These are phyloP conservation scores for Taenaris catops DNA, from an alignment of 2,888 invertebrate genomes.

Conservation along the genomic window DNA sequence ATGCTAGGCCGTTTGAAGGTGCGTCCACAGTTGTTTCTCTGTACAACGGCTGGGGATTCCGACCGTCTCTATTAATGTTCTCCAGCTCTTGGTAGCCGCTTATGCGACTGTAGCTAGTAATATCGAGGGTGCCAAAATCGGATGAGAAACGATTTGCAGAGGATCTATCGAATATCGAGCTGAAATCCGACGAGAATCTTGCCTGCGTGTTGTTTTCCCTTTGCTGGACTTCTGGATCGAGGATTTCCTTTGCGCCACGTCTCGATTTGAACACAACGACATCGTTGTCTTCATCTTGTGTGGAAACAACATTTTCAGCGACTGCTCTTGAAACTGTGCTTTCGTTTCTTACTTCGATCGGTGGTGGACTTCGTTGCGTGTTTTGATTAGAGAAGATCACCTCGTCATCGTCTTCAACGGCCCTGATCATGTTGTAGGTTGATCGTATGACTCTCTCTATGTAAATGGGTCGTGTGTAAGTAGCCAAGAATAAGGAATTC, in stretches of 20 bases:
- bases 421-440: conserved; percentile 67
- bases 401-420: conserved; percentile 76
- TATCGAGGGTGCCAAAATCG: conserved; percentile 53
- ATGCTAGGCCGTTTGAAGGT: conserved; percentile 47
- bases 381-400: conserved; percentile 75
- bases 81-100: conserved; percentile 62
- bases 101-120: conserved; percentile 42
- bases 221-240: conserved; percentile 52
- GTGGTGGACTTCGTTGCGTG: conserved; percentile 23
- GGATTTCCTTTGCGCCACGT: conserved; percentile 54
- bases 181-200: conserved; percentile 56
- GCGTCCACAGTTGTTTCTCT: conserved; percentile 76
- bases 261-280: conserved; percentile 64
- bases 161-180: conserved; percentile 34
- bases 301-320: conserved; percentile 27
- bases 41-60: conserved; percentile 74
- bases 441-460: conserved; percentile 63
- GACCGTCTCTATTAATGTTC: conserved; percentile 53
- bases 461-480: conserved; percentile 77
- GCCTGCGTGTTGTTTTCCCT: conserved; percentile 41
- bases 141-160: conserved; percentile 47
- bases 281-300: conserved; percentile 57
- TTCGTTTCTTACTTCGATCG: conserved; percentile 19
- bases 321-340: conserved; percentile 22
- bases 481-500: conserved; percentile 72